Conservation (phyloP, 2,888 invertebrate genomes). For the Anoplius nigerrimus region DNA sequence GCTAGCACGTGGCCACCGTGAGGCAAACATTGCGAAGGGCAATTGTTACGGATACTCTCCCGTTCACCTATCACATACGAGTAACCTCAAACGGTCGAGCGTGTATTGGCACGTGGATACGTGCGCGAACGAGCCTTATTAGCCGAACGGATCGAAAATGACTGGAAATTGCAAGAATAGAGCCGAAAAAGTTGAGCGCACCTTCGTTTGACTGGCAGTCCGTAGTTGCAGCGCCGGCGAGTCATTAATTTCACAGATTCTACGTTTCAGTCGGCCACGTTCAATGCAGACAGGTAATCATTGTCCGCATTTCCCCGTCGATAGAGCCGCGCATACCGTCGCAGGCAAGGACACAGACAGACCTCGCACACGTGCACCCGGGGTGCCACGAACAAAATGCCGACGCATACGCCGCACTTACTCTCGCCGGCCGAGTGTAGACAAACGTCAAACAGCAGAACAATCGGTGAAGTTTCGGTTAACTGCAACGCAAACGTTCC, state of each 20-base stretch:
- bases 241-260: neutral
- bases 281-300: constrained; percentile 15
- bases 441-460: constrained; percentile 47
- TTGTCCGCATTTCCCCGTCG: constrained; percentile 7
- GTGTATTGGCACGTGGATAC: too few species aligned
- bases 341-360: too few species aligned
- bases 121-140: too few species aligned
- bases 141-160: too few species aligned
- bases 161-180: too few species aligned
- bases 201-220: too few species aligned
- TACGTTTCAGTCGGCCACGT: neutral
- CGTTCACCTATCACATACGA: too few species aligned
- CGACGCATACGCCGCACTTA: neutral
- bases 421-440: constrained; percentile 25
- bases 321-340: constrained; percentile 2
- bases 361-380: constrained; percentile 5
- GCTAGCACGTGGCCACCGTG: constrained; percentile 14
- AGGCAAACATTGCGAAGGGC: neutral
- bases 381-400: neutral
- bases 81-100: too few species aligned
- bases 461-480: constrained; percentile 47
- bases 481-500: constrained; percentile 55
- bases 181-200: too few species aligned
- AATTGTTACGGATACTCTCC: too few species aligned
- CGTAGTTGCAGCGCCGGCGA: too few species aligned